Conservation (phyloP, 2,797 vertebrate genomes). For the Eutrigla gurnardus region DNA sequence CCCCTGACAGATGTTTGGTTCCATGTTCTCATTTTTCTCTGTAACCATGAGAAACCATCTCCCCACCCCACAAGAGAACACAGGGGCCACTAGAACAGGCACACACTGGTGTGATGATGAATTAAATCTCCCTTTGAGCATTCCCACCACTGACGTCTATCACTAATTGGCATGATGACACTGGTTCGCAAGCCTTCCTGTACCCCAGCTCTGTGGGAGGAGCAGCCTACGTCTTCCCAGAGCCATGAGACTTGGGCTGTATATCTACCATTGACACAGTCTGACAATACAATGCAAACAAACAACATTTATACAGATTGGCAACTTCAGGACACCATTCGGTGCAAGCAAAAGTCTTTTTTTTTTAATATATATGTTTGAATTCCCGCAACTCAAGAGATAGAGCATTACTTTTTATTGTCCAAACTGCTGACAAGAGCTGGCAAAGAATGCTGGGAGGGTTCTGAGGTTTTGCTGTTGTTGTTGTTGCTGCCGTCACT, state of each 20-base stretch:
- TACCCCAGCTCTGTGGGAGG: slow-evolving; percentile 75
- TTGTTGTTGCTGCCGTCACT: slow-evolving; percentile 84
- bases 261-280: slow-evolving; percentile 92
- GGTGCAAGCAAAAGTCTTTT: slow-evolving; percentile 89
- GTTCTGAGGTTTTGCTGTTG: slow-evolving; percentile 88
- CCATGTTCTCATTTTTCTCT: slow-evolving; percentile 73
- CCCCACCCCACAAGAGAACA: slow-evolving; percentile 56
- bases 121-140: slow-evolving; percentile 76
- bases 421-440: slow-evolving; percentile 91
- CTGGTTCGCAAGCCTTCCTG: slow-evolving; percentile 84
- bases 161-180: slow-evolving; percentile 97
- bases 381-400: slow-evolving; percentile 74
- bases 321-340: slow-evolving; percentile 94
- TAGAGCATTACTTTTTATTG: slow-evolving; percentile 91
- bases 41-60: slow-evolving; percentile 57
- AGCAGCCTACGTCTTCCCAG: slow-evolving; percentile 80
- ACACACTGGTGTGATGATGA: slow-evolving; percentile 98
- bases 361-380: slow-evolving; percentile 78
- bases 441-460: slow-evolving; percentile 90
- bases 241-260: slow-evolving; percentile 90
- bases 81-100: slow-evolving; percentile 89
- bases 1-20: slow-evolving; percentile 78
- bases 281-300: slow-evolving; percentile 94
- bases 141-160: slow-evolving; percentile 91
- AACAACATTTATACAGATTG: slow-evolving; percentile 93